These are phyloP conservation scores for Eulithis prunata DNA, from an alignment of 2,888 invertebrate species.

Conservation along the genomic window DNA sequence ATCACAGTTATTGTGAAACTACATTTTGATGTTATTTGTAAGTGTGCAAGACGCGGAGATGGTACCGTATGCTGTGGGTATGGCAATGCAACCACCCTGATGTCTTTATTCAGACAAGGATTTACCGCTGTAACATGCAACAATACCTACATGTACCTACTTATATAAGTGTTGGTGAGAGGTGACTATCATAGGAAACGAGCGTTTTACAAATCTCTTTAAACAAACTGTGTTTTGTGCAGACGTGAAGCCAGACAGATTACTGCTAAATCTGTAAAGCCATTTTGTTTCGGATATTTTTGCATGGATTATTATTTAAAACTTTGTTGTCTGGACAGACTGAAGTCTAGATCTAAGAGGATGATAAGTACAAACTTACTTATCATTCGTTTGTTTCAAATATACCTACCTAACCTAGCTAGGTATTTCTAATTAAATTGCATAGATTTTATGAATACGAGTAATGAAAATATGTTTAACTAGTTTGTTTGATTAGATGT, in stretches of 20 bases:
- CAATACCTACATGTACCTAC: too few relatives aligned
- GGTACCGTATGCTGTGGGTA: too few relatives aligned
- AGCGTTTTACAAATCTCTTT: background rate
- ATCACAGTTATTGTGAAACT: too few relatives aligned
- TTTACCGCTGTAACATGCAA: too few relatives aligned
- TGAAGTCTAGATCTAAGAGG: background rate
- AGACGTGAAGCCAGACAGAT: conserved; percentile 11
- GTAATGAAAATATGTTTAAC: background rate
- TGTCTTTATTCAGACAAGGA: too few relatives aligned
- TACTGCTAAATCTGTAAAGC: background rate
- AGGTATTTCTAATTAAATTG: background rate
- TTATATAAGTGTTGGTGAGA: too few relatives aligned
- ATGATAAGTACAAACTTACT: too few relatives aligned
- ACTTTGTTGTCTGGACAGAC: background rate
- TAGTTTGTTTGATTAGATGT: background rate
- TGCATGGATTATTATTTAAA: background rate
- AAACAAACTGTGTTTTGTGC: background rate
- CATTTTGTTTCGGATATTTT: background rate
- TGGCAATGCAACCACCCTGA: too few relatives aligned
- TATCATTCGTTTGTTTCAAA: background rate
- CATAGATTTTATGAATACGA: background rate
- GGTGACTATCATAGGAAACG: background rate
- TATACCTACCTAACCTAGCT: background rate
- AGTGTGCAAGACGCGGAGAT: too few relatives aligned
- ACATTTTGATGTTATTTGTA: too few relatives aligned